These are phyloP conservation scores for Alethe castanea DNA, from an alignment of 2,113 vertebrate genomes.

Conservation along the genomic window DNA sequence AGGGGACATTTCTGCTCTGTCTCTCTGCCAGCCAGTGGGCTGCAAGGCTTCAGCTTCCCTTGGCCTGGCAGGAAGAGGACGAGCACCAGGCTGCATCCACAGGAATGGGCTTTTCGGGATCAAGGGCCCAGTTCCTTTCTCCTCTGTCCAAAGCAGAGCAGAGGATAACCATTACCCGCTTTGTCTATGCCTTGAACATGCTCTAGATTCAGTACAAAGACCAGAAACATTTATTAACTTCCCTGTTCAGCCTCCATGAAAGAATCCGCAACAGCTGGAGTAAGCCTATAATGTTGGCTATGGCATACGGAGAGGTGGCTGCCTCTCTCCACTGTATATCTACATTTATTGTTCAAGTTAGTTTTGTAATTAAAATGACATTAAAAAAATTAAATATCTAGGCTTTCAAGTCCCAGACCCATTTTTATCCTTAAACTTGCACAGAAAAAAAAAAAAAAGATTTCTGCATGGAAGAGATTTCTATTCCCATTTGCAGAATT, in stretches of 20 bases:
- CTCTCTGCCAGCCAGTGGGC: background rate
- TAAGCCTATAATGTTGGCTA: background rate
- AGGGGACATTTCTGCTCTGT: background rate
- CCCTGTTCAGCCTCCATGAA: background rate
- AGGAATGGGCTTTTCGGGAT: background rate
- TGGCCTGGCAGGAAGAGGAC: background rate
- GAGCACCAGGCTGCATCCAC: background rate
- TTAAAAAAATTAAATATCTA: background rate
- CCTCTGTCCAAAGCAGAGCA: background rate
- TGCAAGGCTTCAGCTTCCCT: background rate
- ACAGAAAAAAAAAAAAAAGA: background rate
- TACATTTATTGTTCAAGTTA: background rate
- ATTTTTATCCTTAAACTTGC: background rate
- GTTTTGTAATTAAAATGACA: background rate
- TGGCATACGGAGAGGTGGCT: accelerated
- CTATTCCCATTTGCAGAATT: background rate
- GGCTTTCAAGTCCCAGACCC: background rate
- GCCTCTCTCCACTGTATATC: background rate
- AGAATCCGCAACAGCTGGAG: background rate
- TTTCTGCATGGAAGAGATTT: background rate
- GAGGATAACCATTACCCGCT: background rate
- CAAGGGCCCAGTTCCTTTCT: background rate
- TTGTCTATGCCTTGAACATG: background rate
- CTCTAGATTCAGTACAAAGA: background rate
- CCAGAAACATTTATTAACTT: background rate